Percentiles rank a stretch among this genome's conserved stretches.
These are phyloP conservation scores for Atractosteus spatula DNA, from an alignment of 2,113 vertebrate genomes.

Conservation along the genomic window DNA sequence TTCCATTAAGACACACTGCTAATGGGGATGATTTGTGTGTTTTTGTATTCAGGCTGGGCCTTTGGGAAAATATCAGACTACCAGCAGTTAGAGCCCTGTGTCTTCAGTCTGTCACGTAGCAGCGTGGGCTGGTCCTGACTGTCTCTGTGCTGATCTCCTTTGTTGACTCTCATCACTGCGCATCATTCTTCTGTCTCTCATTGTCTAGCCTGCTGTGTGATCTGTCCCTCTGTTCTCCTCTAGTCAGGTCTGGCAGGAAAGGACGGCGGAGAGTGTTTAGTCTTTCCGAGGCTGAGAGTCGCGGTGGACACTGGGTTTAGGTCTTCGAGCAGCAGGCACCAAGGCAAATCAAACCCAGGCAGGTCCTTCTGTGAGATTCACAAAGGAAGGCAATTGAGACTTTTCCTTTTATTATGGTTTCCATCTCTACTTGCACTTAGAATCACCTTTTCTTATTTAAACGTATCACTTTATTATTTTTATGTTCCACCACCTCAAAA, in stretches of 20 bases:
- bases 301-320: constrained; percentile 88
- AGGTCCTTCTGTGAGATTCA: constrained; percentile 56
- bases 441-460: too few species aligned
- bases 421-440: background rate
- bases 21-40: too few species aligned
- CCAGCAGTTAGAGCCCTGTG: too few species aligned
- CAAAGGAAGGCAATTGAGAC: background rate
- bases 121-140: background rate
- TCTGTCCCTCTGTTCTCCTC: constrained; percentile 80
- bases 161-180: constrained; percentile 52
- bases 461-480: too few species aligned
- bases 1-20: too few species aligned
- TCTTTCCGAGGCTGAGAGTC: constrained; percentile 83
- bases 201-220: constrained; percentile 66
- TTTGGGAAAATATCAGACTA: too few species aligned
- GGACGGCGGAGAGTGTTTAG: constrained; percentile 80
- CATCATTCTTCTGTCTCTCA: constrained; percentile 41
- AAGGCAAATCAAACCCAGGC: constrained; percentile 64
- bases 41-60: too few species aligned
- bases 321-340: constrained; percentile 64
- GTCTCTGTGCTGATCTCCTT: constrained; percentile 11
- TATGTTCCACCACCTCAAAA: too few species aligned
- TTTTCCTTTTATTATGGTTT: background rate
- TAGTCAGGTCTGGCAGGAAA: constrained; percentile 84
- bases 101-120: too few species aligned